Evolutionary conservation across 2,888 invertebrate species (phyloP).

Genomic region (Orthonevra nobilis): DNA sequence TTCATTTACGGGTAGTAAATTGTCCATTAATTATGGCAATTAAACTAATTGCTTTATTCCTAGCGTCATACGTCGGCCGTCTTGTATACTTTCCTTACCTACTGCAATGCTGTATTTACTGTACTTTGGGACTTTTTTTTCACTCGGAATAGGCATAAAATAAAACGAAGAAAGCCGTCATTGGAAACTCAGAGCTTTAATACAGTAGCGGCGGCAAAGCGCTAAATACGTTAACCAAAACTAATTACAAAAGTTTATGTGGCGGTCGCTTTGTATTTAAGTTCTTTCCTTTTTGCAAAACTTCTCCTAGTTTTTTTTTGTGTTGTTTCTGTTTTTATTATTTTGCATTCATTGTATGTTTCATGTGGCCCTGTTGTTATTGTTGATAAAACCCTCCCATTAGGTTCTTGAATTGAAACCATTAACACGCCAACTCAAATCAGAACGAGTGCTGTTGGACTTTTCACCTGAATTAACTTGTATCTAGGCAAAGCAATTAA

Average conservation of each 20-base stretch:
- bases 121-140: background rate
- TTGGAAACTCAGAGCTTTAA: background rate
- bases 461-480: conserved; percentile 65
- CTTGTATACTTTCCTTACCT: background rate
- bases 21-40: conserved; percentile 3
- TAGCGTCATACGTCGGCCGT: background rate
- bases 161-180: background rate
- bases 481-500: conserved; percentile 64
- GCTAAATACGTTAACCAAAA: conserved; percentile 52
- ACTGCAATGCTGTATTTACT: conserved; percentile 34
- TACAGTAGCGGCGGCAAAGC: conserved; percentile 15
- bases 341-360: conserved; percentile 23
- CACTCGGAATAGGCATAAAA: background rate
- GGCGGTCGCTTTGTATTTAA: conserved; percentile 10
- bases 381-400: conserved; percentile 11
- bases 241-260: conserved; percentile 64
- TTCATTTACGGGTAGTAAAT: too few relatives aligned
- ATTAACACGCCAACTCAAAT: conserved; percentile 67
- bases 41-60: background rate
- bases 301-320: too few relatives aligned
- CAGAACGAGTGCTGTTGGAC: conserved; percentile 33
- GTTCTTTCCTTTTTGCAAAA: background rate
- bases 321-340: conserved; percentile 11
- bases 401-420: conserved; percentile 50
- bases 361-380: conserved; percentile 27